Conservation (phyloP, 2,797 vertebrate species). For the Sebastes alutus region DNA sequence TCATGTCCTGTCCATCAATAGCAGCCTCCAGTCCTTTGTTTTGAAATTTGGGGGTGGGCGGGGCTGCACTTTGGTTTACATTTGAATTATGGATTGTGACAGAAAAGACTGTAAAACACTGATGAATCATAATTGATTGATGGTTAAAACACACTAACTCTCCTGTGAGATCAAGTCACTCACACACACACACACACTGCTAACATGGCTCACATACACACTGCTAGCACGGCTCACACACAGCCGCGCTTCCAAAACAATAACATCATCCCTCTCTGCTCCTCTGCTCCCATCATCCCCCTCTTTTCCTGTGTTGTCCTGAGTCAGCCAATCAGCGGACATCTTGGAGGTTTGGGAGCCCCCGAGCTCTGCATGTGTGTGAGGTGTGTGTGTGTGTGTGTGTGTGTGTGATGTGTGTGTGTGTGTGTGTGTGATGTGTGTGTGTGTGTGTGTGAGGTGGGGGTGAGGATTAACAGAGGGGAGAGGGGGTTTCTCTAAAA, state of each 20-base stretch:
- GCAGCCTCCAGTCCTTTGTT: background rate
- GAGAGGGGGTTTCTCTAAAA: background rate
- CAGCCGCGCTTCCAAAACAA: conserved; percentile 21
- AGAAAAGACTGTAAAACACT: background rate
- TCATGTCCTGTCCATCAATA: background rate
- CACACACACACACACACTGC: background rate
- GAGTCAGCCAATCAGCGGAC: conserved; percentile 39
- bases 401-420: background rate
- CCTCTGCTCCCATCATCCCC: conserved; percentile 7
- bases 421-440: background rate
- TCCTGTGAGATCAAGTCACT: background rate
- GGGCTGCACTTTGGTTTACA: background rate
- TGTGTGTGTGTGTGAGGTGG: background rate
- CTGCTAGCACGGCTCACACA: background rate
- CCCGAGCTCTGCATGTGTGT: background rate
- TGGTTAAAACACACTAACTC: background rate
- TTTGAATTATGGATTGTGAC: background rate
- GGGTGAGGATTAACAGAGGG: conserved; percentile 16
- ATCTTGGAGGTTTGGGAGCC: conserved; percentile 29
- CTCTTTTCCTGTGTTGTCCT: conserved; percentile 60
- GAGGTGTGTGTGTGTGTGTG: background rate
- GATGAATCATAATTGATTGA: background rate
- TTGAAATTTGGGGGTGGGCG: background rate
- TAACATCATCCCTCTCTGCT: conserved; percentile 7
- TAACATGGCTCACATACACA: background rate